phyloP scores from a whole-genome alignment of 2,797 vertebrate genomes.

The Ibycter americanus region DNA sequence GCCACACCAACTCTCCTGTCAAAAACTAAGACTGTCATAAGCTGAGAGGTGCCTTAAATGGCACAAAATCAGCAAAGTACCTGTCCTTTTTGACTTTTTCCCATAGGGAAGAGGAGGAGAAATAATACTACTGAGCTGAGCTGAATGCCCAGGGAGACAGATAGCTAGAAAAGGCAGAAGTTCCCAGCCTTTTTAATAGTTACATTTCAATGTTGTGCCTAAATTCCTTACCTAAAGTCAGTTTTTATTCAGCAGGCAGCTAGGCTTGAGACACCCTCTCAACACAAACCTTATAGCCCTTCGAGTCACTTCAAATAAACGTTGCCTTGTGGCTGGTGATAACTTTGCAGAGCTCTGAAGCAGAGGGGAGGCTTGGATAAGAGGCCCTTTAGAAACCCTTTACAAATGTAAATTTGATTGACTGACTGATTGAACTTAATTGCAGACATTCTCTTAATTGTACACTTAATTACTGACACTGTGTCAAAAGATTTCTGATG shows the following conservation, averaged over 20 bases:
- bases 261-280: background rate
- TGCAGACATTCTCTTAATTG: constrained; percentile 72
- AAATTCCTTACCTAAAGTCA: background rate
- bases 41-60: background rate
- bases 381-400: constrained; percentile 65
- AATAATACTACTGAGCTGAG: background rate
- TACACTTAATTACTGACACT: constrained; percentile 76
- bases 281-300: background rate
- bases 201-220: background rate
- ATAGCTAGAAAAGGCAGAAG: background rate
- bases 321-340: background rate
- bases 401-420: constrained; percentile 68
- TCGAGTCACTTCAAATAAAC: background rate
- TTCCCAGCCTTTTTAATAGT: background rate
- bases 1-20: background rate
- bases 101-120: background rate
- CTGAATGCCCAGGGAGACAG: background rate
- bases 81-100: too few species aligned
- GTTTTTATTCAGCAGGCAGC: background rate
- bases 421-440: constrained; percentile 74
- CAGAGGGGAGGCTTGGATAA: constrained; percentile 28
- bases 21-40: background rate
- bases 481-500: constrained; percentile 73
- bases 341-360: background rate
- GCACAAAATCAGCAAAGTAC: background rate